phyloP scores from a whole-genome alignment of 2,113 vertebrate genomes.

The mouse (Mus musculus) region GRCm39 chr12:108230501-108231000 shows the following conservation, averaged over 20 bases:
- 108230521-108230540: not conserved
- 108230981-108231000: not conserved
- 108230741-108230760: not conserved
- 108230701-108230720: not conserved
- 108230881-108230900: not conserved
- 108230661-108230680: too few species aligned
- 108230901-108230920: not conserved
- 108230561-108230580: not conserved
- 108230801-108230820: not conserved
- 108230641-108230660: not conserved
- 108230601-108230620: not conserved
- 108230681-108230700: not conserved
- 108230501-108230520: conserved; percentile 40
- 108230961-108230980: not conserved
- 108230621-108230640: not conserved
- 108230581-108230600: not conserved
- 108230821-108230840: not conserved
- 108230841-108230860: not conserved
- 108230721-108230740: fast-evolving
- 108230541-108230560: not conserved
- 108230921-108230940: not conserved
- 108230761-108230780: not conserved
- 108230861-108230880: not conserved
- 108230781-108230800: not conserved
- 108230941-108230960: not conserved